Conservation (phyloP, 2,113 vertebrate genomes). For the Paedocypris sp. region DNA sequence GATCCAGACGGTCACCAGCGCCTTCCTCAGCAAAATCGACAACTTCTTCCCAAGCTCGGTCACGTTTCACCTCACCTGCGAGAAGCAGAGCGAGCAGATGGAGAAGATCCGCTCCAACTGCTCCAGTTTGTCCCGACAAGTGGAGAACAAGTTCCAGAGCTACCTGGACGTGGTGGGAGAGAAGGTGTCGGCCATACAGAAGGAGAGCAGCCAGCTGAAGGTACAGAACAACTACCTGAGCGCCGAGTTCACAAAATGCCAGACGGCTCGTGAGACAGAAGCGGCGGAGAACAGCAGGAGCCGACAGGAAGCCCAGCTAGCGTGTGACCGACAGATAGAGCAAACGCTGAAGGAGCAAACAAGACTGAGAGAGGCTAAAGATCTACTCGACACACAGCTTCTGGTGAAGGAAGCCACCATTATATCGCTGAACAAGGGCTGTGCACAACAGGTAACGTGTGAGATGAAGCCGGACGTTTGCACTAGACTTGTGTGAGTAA, state of each 20-base stretch:
- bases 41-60: slow-evolving; percentile 50
- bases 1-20: slow-evolving; percentile 51
- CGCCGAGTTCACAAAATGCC: slow-evolving; percentile 40
- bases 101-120: slow-evolving; percentile 48
- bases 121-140: slow-evolving; percentile 52
- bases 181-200: slow-evolving; percentile 46
- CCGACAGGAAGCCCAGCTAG: slow-evolving; percentile 33
- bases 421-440: slow-evolving; percentile 1
- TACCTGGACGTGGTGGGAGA: slow-evolving; percentile 49
- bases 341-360: slow-evolving; percentile 48
- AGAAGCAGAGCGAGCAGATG: slow-evolving; percentile 50
- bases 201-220: slow-evolving; percentile 48
- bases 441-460: background rate
- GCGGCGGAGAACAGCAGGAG: slow-evolving; percentile 18
- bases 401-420: background rate
- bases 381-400: slow-evolving; percentile 30
- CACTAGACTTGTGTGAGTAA: too few relatives aligned
- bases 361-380: slow-evolving; percentile 41
- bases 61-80: slow-evolving; percentile 62
- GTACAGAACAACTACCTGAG: slow-evolving; percentile 37
- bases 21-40: slow-evolving; percentile 56
- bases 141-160: slow-evolving; percentile 53
- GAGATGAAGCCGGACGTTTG: background rate
- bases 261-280: background rate
- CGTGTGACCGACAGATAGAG: slow-evolving; percentile 41